Base-by-base conservation (phyloP, 2,888 invertebrate species). In the Fabriciana adippe region DNA sequence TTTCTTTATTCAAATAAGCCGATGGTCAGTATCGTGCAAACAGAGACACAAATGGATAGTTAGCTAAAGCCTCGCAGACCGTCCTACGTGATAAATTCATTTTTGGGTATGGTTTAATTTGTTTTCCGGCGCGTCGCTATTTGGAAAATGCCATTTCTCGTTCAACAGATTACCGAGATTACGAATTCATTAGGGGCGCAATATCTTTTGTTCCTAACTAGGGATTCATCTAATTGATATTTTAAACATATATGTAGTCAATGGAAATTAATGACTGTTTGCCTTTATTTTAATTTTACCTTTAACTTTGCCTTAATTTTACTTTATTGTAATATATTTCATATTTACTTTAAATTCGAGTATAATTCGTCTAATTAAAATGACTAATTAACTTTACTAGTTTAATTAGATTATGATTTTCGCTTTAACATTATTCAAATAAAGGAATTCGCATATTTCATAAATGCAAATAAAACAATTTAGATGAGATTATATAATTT, bases 111-210 rank as follows among this genome's bases (percentile, higher is more conserved):
- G 85, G 85, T 89, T 90, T 90, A 92, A 92, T 92, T 91, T 89
- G 90, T 90, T 90, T 89, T 85, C 86, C 82, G 80, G 79, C 82
- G 78, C 79, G 79, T 80, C 73, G 76, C 82, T 85, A 85, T 88
- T 88, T 81, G 82, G 82, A 87, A 88, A 88, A 87, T 82, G 88
- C 90, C 89, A 89, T 92, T 89, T 87, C 90, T 92, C 91, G 92
- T 90, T 89, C 90, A 90, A 89, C 89, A 91, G 92, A 92, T 92
- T 92, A 90, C 86, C 68, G 86, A 90, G 91, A 91, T 92, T 92
- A 91, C 88, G 84, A 90, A 90, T 92, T 91, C 90, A 92, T 92
- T 92, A 89, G 91, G 89, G 88, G 82, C 80, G 80, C 82, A 81
- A 82, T 90, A 89, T 90, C 89, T 89, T 89, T 86, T 86, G 85